Evolutionary conservation across 1,140 invertebrate genomes (phyloP).

Genomic region (Diorhabda sublineata): DNA sequence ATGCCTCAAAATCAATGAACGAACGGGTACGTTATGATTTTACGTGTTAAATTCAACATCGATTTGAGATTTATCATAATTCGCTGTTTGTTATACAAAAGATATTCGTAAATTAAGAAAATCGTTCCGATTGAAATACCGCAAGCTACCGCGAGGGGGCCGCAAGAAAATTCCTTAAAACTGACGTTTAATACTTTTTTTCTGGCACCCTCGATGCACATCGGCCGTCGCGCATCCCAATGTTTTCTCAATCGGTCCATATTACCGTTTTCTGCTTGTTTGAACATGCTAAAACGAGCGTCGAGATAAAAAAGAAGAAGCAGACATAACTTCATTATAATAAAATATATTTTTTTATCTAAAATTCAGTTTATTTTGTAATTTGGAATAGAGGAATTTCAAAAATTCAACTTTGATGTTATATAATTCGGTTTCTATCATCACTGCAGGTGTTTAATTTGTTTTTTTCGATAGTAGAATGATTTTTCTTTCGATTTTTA

Average conservation of each 20-base stretch:
- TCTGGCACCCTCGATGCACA: constrained; percentile 20
- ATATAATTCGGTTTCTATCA: too few relatives aligned
- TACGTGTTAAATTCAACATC: neutral
- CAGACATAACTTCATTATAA: neutral
- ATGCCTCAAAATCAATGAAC: neutral
- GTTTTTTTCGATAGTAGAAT: too few relatives aligned
- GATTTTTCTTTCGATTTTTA: too few relatives aligned
- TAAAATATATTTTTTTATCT: neutral
- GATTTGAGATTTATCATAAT: neutral
- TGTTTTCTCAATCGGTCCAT: constrained; percentile 25
- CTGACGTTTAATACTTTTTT: constrained; percentile 21
- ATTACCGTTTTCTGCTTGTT: constrained; percentile 22
- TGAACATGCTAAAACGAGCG: constrained; percentile 23
- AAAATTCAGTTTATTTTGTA: too few relatives aligned
- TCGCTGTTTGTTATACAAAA: neutral
- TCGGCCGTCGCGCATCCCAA: constrained; percentile 26
- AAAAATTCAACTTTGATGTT: too few relatives aligned
- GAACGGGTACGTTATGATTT: neutral
- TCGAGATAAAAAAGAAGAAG: neutral
- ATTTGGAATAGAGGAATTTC: too few relatives aligned
- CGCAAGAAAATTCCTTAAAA: constrained; percentile 26
- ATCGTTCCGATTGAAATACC: neutral
- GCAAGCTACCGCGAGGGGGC: constrained; percentile 7
- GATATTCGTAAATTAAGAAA: constrained; percentile 7
- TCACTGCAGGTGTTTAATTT: too few relatives aligned